Percentiles rank a stretch among this genome's conserved stretches.
Evolutionary conservation across 2,797 vertebrate species (phyloP).

Genomic region (Corythornis leucogaster): DNA sequence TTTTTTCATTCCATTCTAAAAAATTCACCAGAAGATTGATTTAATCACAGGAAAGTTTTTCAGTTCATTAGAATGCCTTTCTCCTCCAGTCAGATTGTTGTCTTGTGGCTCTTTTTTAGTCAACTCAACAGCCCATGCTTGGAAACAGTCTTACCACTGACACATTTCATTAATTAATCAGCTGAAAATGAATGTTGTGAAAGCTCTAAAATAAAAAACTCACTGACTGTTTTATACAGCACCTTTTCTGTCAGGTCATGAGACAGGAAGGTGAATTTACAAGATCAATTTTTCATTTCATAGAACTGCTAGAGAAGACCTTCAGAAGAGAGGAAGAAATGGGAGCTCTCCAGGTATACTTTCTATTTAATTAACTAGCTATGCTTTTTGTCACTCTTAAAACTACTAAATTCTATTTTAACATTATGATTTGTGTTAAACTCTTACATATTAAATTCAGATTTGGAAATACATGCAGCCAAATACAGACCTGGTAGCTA

Average conservation of each 20-base stretch:
- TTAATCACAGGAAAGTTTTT: neutral
- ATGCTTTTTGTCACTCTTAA: neutral
- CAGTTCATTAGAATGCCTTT: neutral
- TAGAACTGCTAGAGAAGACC: constrained; percentile 88
- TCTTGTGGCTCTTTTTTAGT: neutral
- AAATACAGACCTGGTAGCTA: neutral
- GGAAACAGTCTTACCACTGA: neutral
- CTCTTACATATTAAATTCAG: neutral
- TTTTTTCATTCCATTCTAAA: neutral
- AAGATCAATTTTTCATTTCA: constrained; percentile 57
- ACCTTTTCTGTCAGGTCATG: neutral
- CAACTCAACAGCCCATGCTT: neutral
- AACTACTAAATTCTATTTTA: neutral
- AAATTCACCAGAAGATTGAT: neutral
- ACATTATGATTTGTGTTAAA: neutral
- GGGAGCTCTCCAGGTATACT: constrained; percentile 87
- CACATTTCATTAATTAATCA: neutral
- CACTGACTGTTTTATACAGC: neutral
- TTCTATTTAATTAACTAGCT: neutral
- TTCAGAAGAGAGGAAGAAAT: constrained; percentile 90
- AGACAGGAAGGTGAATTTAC: neutral
- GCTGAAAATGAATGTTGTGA: neutral
- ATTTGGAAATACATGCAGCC: neutral
- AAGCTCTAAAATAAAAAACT: neutral
- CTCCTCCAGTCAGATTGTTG: neutral